Percentiles rank a stretch among this genome's conserved stretches.
Conservation (phyloP, 1,140 invertebrate species). For the Ceratosolen fusciceps region DNA sequence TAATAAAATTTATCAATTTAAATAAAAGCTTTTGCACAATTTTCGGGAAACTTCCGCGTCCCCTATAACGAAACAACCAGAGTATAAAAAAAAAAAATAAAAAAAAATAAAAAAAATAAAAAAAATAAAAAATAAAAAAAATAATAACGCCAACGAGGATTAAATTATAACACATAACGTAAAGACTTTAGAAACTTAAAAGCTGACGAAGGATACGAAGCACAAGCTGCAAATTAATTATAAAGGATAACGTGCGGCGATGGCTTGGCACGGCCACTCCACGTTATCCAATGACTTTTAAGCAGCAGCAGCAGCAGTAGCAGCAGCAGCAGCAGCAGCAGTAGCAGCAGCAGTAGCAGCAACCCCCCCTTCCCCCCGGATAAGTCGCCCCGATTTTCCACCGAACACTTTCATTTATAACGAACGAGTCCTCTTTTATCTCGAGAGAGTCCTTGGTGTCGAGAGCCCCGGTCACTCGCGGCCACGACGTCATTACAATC, state of each 20-base stretch:
- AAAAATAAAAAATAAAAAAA: no score
- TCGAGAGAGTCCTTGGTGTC: no score
- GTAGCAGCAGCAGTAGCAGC: neutral
- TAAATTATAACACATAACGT: neutral
- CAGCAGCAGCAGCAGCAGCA: neutral
- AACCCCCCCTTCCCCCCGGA: no score
- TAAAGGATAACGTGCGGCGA: neutral
- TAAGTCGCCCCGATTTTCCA: slow-evolving; percentile 15
- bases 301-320: neutral
- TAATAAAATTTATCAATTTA: no score
- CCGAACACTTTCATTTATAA: slow-evolving; percentile 49
- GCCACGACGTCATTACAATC: slow-evolving; percentile 34
- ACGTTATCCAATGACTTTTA: no score
- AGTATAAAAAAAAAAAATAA: no score
- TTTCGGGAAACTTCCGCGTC: neutral
- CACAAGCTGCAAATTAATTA: neutral
- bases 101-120: no score
- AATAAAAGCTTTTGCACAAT: slow-evolving; percentile 14
- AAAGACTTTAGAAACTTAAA: neutral
- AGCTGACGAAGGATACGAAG: neutral
- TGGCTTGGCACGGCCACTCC: neutral
- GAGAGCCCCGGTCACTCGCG: no score
- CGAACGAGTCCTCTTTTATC: neutral
- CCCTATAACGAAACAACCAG: neutral
- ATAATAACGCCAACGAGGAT: neutral